Base-by-base conservation (phyloP, 2,113 vertebrate genomes). In the Enhydra lutris region DNA sequence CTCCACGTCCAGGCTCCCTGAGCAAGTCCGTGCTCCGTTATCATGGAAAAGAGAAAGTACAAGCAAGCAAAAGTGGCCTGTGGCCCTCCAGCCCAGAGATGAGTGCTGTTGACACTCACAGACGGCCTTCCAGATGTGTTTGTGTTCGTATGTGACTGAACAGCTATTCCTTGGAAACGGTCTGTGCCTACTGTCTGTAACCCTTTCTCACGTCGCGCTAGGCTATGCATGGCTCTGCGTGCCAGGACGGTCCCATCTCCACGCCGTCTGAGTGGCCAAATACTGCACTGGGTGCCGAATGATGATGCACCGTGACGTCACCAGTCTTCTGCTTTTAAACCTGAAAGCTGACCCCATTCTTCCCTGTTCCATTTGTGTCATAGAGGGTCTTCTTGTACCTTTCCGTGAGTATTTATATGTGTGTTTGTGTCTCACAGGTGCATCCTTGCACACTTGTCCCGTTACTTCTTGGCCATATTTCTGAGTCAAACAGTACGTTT, bases 221-320 rank as follows among this genome's bases (percentile, higher is more conserved):
- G 7, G 29, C 31, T 9, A 0, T 3, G 42, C 7, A 0, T 24
- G 50, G 15, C 21, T n/a, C 15, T 52, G 73, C 26, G 0, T 17
- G 45, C 10, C 83, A 14, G 10, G 31, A 39, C 5, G 3, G 12
- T 2, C 24, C 11, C 39, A 0, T 2, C 24, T 8, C 15, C 71
- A 34, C 50, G 6, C 14, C 39, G 1, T 61, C 47, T 17, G 6
- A 17, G 50, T 21, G 59, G 47, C 57, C 84, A 9, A 34, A 18
- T 12, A 10, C 23, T 1, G 11, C 11, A 1, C 0, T 2, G 42
- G 59, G 31, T 20, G 17, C 47, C 3, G 0, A 4, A 7, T 17
- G 23, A 50, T 1, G 67, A 20, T 4, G 4, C 42, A 0, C 45
- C 23, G 1, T 39, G 6, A 18, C 1, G 0, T 13, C 57, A 23